Conservation (phyloP, 2,888 invertebrate genomes). For the Ormyrus nitidulus region DNA sequence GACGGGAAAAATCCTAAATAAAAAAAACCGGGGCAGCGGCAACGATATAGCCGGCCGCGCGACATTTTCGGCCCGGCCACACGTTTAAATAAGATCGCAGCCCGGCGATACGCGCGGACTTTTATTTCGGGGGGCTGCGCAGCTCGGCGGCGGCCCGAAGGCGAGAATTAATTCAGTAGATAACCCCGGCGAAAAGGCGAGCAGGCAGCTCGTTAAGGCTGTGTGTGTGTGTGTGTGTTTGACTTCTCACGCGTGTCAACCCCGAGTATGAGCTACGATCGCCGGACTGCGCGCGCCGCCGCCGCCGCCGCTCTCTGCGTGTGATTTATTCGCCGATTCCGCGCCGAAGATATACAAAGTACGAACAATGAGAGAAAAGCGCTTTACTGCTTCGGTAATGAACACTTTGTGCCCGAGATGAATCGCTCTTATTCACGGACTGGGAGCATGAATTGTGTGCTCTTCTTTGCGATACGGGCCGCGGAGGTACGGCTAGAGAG, state of each 20-base stretch:
- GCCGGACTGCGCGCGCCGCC: neutral
- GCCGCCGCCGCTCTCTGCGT: neutral
- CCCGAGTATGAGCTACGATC: constrained; percentile 3
- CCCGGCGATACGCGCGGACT: constrained; percentile 10
- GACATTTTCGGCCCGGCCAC: neutral
- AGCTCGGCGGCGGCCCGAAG: neutral
- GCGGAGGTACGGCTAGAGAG: too few species aligned
- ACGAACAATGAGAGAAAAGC: constrained; percentile 15
- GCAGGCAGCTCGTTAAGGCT: constrained; percentile 23
- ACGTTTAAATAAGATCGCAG: constrained; percentile 45
- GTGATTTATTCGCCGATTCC: constrained; percentile 43
- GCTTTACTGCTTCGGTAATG: constrained; percentile 1
- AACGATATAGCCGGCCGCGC: neutral
- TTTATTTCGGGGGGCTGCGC: neutral
- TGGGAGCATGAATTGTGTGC: too few species aligned
- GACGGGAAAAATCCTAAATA: constrained; percentile 11
- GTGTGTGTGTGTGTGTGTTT: neutral
- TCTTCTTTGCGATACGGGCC: too few species aligned
- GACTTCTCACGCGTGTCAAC: constrained; percentile 49
- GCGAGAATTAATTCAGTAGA: constrained; percentile 51
- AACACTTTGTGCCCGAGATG: constrained; percentile 11
- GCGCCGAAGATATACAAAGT: constrained; percentile 1
- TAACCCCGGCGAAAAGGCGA: constrained; percentile 1
- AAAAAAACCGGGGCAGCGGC: neutral
- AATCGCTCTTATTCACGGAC: neutral